A percentile compares a stretch with the other conserved stretches of the same genome.
Evolutionary conservation across 2,888 invertebrate genomes (phyloP).

Genomic region (Orthonychiurus folsomi): DNA sequence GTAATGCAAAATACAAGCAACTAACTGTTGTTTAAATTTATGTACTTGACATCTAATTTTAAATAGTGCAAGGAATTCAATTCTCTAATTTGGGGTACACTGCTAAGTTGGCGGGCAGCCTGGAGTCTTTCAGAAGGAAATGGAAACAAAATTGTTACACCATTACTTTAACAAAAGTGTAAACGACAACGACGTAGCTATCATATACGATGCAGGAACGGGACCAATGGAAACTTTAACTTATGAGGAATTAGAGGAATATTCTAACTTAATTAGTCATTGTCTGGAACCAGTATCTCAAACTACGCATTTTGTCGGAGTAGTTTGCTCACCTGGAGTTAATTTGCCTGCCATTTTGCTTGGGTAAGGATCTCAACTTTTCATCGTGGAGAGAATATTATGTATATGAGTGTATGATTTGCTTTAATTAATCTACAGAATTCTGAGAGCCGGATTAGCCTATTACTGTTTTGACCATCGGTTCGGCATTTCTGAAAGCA

Average conservation of each 20-base stretch:
- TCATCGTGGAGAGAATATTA: too few relatives aligned
- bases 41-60: too few relatives aligned
- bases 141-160: slow-evolving; percentile 5
- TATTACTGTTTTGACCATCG: slow-evolving; percentile 5
- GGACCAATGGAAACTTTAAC: background rate
- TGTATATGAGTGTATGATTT: too few relatives aligned
- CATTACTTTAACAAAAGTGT: background rate
- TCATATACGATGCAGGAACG: background rate
- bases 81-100: too few relatives aligned
- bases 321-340: slow-evolving; percentile 49
- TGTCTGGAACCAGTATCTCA: background rate
- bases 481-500: background rate
- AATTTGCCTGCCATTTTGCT: slow-evolving; percentile 51
- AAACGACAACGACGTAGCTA: background rate
- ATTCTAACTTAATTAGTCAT: background rate
- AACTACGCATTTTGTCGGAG: slow-evolving; percentile 44
- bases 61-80: too few relatives aligned
- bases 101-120: too few relatives aligned
- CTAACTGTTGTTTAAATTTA: too few relatives aligned
- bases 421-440: slow-evolving; percentile 1
- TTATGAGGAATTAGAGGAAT: background rate
- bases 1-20: too few relatives aligned
- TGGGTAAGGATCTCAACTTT: slow-evolving; percentile 51
- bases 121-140: too few relatives aligned
- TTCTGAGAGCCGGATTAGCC: background rate